Evolutionary conservation across 2,797 vertebrate species (phyloP).

Genomic region (Serranus cabrilla): DNA sequence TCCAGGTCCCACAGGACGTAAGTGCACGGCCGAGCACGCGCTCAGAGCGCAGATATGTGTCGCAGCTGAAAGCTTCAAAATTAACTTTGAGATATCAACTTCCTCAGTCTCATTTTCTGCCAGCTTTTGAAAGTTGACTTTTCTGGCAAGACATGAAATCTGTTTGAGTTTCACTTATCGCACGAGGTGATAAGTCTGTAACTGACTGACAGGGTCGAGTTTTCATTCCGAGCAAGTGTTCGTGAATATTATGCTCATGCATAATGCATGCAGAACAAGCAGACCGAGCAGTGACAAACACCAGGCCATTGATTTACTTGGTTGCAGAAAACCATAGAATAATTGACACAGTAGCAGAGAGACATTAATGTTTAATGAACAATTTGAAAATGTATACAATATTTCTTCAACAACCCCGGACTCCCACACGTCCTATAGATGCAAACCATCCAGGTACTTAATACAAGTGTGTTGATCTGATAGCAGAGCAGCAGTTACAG

Average conservation of each 20-base stretch:
- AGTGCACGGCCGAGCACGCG: slow-evolving; percentile 75
- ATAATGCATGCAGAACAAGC: slow-evolving; percentile 48
- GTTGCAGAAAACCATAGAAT: slow-evolving; percentile 37
- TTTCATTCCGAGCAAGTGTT: slow-evolving; percentile 55
- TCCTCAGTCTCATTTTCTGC: slow-evolving; percentile 50
- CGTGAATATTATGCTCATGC: slow-evolving; percentile 54
- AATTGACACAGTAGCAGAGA: slow-evolving; percentile 36
- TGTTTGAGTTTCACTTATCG: slow-evolving; percentile 59
- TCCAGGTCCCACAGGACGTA: slow-evolving; percentile 96
- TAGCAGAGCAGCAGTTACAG: slow-evolving; percentile 14
- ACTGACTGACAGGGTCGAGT: slow-evolving; percentile 51
- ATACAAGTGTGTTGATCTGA: slow-evolving; percentile 26
- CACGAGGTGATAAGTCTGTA: slow-evolving; percentile 50
- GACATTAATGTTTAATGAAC: slow-evolving; percentile 26
- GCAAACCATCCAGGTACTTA: slow-evolving; percentile 21
- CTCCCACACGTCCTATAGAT: slow-evolving; percentile 1
- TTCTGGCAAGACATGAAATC: slow-evolving; percentile 51
- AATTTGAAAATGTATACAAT: background rate
- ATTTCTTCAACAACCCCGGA: slow-evolving; percentile 26
- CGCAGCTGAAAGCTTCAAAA: slow-evolving; percentile 41
- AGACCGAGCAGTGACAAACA: slow-evolving; percentile 49
- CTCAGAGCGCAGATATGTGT: slow-evolving; percentile 42
- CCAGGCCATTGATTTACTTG: slow-evolving; percentile 37
- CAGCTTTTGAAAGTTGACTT: slow-evolving; percentile 66
- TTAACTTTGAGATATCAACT: slow-evolving; percentile 50